A percentile compares a stretch with the other conserved stretches of the same genome.
phyloP scores from a whole-genome alignment of 2,888 invertebrate species.

The Melanostoma scalare region DNA sequence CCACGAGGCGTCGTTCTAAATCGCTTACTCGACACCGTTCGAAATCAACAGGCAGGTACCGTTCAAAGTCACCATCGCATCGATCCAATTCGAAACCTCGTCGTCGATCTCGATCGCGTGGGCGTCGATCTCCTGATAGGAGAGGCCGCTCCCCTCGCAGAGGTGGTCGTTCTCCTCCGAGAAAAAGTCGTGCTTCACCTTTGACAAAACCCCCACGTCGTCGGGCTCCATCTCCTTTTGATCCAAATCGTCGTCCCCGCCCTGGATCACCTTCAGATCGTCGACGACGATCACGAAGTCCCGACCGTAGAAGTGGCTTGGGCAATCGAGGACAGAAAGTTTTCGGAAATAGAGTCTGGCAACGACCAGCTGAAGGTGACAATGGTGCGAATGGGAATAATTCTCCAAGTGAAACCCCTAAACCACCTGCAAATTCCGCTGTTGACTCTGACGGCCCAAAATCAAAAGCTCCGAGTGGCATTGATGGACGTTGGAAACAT shows the following conservation, averaged over 20 bases:
- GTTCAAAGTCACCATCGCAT: conserved; percentile 70
- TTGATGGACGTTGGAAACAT: conserved; percentile 83
- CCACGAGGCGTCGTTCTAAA: conserved; percentile 16
- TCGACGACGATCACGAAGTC: conserved; percentile 83
- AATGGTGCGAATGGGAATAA: neutral
- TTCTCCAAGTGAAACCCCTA: conserved; percentile 16
- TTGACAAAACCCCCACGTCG: conserved; percentile 81
- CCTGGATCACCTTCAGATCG: conserved; percentile 75
- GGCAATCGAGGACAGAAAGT: conserved; percentile 28
- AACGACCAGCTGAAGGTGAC: conserved; percentile 51
- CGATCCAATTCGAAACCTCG: neutral
- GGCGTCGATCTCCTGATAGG: conserved; percentile 37
- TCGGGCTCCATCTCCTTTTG: conserved; percentile 81
- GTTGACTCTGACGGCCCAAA: neutral
- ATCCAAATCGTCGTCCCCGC: conserved; percentile 84
- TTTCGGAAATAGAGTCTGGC: conserved; percentile 76
- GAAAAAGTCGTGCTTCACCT: conserved; percentile 81
- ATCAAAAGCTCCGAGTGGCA: neutral
- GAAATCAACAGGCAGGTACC: neutral
- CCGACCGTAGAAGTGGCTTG: conserved; percentile 73
- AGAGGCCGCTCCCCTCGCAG: conserved; percentile 71
- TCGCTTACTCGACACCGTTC: conserved; percentile 40
- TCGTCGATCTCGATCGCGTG: conserved; percentile 13
- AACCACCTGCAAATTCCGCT: neutral
- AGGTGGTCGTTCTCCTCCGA: conserved; percentile 83